phyloP scores from a whole-genome alignment of 1,140 invertebrate genomes.

The Lepidostoma basale region DNA sequence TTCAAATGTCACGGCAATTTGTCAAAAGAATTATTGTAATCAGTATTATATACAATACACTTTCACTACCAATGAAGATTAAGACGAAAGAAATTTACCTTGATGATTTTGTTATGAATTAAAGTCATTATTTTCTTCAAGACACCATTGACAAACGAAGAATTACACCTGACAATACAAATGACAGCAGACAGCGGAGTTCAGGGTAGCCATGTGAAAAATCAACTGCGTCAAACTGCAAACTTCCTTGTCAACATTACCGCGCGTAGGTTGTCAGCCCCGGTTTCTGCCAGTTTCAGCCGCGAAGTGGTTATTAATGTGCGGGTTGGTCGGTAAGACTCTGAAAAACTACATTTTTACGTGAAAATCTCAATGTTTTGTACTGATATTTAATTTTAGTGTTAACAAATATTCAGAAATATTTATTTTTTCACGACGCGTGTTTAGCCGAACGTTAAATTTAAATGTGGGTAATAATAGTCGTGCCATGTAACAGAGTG shows the following conservation, averaged over 20 bases:
- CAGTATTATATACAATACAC: neutral
- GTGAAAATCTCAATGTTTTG: neutral
- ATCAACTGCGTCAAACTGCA: too few species aligned
- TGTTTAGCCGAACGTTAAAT: neutral
- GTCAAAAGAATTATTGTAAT: neutral
- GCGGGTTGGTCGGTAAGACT: constrained; percentile 2
- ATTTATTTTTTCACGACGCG: neutral
- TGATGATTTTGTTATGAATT: constrained; percentile 13
- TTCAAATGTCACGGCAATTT: neutral
- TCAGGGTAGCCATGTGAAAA: constrained; percentile 14
- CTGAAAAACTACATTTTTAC: neutral
- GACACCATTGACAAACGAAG: constrained; percentile 17
- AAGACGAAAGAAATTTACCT: constrained; percentile 16
- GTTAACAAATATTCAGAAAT: neutral
- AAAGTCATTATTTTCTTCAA: constrained; percentile 31
- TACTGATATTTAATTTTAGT: neutral
- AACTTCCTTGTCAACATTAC: constrained; percentile 1
- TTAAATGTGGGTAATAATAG: constrained; percentile 10
- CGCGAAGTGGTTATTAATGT: neutral
- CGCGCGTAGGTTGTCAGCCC: neutral
- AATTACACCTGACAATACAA: constrained; percentile 25
- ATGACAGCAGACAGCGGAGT: constrained; percentile 2
- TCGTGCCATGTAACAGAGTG: neutral
- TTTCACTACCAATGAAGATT: constrained; percentile 11
- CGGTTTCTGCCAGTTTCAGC: constrained; percentile 7